Percentiles rank a stretch among this genome's conserved stretches.
Conservation (phyloP, 2,888 invertebrate species). For the Nomada goodeniana region DNA sequence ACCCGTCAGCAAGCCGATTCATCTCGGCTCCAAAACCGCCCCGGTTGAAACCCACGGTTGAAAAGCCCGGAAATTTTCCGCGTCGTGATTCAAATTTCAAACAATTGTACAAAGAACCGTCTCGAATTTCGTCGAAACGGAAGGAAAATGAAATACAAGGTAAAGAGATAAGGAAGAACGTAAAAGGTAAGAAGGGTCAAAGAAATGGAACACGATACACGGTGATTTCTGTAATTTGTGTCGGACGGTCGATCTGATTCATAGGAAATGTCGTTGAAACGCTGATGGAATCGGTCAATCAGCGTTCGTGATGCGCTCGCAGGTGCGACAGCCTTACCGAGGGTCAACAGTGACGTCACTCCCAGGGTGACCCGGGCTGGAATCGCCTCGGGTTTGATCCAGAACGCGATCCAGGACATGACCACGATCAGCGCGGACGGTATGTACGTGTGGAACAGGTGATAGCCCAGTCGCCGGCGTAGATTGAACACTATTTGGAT, state of each 20-base stretch:
- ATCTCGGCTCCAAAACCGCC: not conserved
- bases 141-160: not conserved
- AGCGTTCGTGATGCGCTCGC: not conserved
- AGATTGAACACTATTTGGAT: constrained; percentile 95
- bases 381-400: constrained; percentile 97
- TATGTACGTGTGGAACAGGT: constrained; percentile 96
- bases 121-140: not conserved
- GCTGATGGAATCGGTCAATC: not conserved
- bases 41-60: not conserved
- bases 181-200: not conserved
- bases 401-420: constrained; percentile 98
- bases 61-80: not conserved
- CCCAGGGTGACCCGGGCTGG: constrained; percentile 95
- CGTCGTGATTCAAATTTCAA: not conserved
- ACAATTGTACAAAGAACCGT: not conserved
- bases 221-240: not conserved
- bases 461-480: constrained; percentile 93
- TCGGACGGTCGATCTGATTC: too few species aligned
- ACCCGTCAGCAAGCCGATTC: not conserved
- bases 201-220: too few species aligned
- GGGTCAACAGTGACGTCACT: constrained; percentile 93
- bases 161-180: not conserved
- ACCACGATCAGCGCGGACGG: constrained; percentile 96
- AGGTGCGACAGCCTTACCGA: constrained; percentile 86
- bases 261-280: not conserved